Conservation (phyloP, 2,888 invertebrate species). For the Eristalinus aeneus region DNA sequence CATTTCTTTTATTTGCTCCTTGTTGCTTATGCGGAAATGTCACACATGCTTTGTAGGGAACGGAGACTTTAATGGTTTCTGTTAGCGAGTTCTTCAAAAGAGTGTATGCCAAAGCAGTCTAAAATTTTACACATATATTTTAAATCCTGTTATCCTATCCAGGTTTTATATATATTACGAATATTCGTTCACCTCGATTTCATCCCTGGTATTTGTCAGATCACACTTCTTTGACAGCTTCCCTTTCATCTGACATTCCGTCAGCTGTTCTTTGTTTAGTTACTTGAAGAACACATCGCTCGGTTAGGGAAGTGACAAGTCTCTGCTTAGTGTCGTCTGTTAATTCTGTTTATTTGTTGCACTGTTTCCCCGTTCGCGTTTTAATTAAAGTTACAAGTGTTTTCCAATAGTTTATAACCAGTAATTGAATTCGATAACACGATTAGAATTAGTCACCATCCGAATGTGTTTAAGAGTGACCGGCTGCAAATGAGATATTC, state of each 20-base stretch:
- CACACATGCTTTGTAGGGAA: too few relatives aligned
- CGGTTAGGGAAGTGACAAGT: constrained; percentile 13
- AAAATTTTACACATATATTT: too few relatives aligned
- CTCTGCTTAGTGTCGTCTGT: not conserved
- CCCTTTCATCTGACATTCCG: constrained; percentile 29
- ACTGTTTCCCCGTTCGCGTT: not conserved
- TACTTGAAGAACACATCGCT: constrained; percentile 16
- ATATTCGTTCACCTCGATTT: not conserved
- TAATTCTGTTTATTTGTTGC: constrained; percentile 34
- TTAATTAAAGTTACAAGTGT: constrained; percentile 2
- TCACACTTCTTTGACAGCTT: constrained; percentile 32
- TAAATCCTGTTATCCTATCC: too few relatives aligned
- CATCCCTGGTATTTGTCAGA: constrained; percentile 29
- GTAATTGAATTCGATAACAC: not conserved
- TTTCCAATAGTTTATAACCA: constrained; percentile 1
- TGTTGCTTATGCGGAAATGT: too few relatives aligned
- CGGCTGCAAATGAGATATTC: constrained; percentile 58
- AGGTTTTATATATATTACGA: too few relatives aligned
- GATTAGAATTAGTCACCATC: constrained; percentile 4
- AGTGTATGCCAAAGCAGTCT: too few relatives aligned
- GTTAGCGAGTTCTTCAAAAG: too few relatives aligned
- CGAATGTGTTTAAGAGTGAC: constrained; percentile 19
- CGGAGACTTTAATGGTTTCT: too few relatives aligned
- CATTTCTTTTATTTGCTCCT: too few relatives aligned
- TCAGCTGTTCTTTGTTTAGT: constrained; percentile 71